phyloP scores from a whole-genome alignment of 2,113 vertebrate species.

The Corydoras maculifer region DNA sequence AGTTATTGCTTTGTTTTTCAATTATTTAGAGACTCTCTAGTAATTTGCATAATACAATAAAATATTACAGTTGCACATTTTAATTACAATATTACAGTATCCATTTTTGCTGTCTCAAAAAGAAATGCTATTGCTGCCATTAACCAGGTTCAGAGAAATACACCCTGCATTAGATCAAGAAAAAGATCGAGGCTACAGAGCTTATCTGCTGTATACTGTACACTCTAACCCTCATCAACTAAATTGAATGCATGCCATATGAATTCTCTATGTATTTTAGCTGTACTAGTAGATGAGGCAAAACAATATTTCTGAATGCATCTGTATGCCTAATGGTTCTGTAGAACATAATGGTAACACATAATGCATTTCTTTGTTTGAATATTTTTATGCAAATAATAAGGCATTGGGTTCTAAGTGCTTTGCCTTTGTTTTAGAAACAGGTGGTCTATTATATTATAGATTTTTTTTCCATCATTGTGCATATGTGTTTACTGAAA shows the following conservation, averaged over 20 bases:
- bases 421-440: conserved; percentile 31
- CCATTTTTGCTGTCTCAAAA: conserved; percentile 56
- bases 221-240: background rate
- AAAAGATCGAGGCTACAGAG: background rate
- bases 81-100: conserved; percentile 7
- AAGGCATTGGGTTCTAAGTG: conserved; percentile 16
- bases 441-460: conserved; percentile 30
- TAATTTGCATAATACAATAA: conserved; percentile 59
- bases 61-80: no score
- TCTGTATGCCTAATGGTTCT: conserved; percentile 18
- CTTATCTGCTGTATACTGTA: conserved; percentile 17
- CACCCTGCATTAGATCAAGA: no score
- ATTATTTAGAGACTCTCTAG: conserved; percentile 66
- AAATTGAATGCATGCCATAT: no score
- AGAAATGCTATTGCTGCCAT: conserved; percentile 48
- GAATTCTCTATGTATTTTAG: no score
- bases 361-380: conserved; percentile 20
- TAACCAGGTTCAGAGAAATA: conserved; percentile 38
- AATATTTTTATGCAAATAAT: conserved; percentile 30
- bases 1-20: conserved; percentile 73
- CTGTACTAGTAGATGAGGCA: conserved; percentile 21
- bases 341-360: conserved; percentile 23
- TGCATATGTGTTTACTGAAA: no score
- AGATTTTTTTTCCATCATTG: background rate
- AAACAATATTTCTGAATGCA: conserved; percentile 22